Evolutionary conservation across 2,888 invertebrate genomes (phyloP), one percentile per base, ranked within the genome.

Genomic region (Aproaerema taeniolella): DNA sequence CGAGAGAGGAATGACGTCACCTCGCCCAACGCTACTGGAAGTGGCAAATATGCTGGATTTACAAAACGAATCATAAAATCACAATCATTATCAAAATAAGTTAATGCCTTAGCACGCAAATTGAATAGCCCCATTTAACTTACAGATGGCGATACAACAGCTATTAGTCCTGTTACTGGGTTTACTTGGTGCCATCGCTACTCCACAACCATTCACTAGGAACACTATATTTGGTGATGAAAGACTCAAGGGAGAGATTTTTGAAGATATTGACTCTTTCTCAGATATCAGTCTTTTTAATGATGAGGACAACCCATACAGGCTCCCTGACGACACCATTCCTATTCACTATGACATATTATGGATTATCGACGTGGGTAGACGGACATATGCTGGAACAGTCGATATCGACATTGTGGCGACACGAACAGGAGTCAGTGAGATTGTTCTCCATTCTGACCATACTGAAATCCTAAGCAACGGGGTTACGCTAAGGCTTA

Each of bases 311-410:
- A 61, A 59, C n/a, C 49, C 60, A 7, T 88, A 75, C 53, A 67
- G 89, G 17, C 67, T 90, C 2, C 88, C 89, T 0, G 75, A 54
- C 0, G 77, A 79, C 0, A 81, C 91, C 0, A 50, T 41, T 10
- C 92, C 92, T 0, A 47, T 38, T 0, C 67, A 71, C 15, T 93
- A 92, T 51, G 60, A 77, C 0, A 56, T 92, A 0, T 47, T 70
- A 0, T 72, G 91, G 55, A 54, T 49, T 0, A 79, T 89, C 0
- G 67, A 87, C 39, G 68, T 89, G 0, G 33, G 46, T 10, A 30
- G 26, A 2, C 46, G 62, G 9, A 7, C 39, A 0, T 86, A 88
- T 39, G 30, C 44, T 1, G 90, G 89, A 1, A 29, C 26, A 1
- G 80, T 82, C 0, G 41, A 40, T 0, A 89, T 90, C 2, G 6